Percentiles rank a stretch among this genome's conserved stretches.
These are phyloP conservation scores for Phortica okadai DNA, from an alignment of 2,888 invertebrate species.

Conservation along the genomic window DNA sequence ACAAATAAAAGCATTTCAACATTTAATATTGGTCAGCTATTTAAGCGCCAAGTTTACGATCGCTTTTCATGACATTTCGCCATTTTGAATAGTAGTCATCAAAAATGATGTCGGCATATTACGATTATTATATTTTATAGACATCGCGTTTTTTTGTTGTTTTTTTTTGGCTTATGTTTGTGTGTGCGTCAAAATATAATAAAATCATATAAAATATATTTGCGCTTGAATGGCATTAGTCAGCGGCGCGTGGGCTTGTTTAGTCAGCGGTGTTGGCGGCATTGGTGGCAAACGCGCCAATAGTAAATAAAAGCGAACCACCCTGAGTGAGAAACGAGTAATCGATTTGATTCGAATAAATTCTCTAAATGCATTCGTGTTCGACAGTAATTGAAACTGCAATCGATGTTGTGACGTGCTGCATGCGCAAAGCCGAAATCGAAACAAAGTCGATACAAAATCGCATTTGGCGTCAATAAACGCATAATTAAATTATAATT, in stretches of 20 bases:
- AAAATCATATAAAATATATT: constrained; percentile 59
- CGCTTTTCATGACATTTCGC: constrained; percentile 64
- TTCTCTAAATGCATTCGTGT: background rate
- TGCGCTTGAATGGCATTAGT: constrained; percentile 20
- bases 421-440: constrained; percentile 46
- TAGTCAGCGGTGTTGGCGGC: background rate
- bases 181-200: constrained; percentile 44
- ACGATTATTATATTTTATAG: constrained; percentile 48
- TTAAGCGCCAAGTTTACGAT: constrained; percentile 58
- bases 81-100: constrained; percentile 43
- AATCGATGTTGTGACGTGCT: constrained; percentile 1
- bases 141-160: constrained; percentile 36
- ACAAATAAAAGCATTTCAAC: background rate
- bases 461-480: constrained; percentile 51
- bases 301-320: too few relatives aligned
- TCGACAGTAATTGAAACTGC: background rate
- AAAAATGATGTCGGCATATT: constrained; percentile 21
- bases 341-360: background rate
- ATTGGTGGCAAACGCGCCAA: background rate
- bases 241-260: background rate
- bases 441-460: constrained; percentile 48
- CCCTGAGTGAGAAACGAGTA: too few relatives aligned
- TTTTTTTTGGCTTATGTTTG: constrained; percentile 26
- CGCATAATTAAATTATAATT: constrained; percentile 62
- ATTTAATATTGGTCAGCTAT: constrained; percentile 33